Conservation (phyloP, 2,797 vertebrate genomes). For the Poecilia velifera region DNA sequence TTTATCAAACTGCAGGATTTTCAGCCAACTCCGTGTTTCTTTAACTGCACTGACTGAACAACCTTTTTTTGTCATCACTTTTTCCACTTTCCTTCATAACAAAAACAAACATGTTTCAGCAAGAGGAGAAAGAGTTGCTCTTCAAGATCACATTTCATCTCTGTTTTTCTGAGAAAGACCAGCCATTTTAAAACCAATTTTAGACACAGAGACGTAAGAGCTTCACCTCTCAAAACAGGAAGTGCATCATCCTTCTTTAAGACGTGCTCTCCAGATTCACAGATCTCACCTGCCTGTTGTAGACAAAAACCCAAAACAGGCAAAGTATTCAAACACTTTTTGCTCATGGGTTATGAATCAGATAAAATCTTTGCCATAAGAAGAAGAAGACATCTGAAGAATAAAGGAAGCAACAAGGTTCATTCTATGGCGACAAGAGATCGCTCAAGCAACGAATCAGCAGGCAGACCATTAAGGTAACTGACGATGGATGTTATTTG, state of each 20-base stretch:
- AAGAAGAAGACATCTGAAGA: neutral
- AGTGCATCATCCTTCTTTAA: neutral
- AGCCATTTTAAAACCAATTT: neutral
- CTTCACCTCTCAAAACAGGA: neutral
- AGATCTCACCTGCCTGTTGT: neutral
- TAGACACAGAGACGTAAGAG: neutral
- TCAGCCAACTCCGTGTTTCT: neutral
- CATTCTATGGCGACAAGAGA: neutral
- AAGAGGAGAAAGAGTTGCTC: neutral
- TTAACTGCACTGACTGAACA: neutral
- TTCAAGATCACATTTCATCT: neutral
- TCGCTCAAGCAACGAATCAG: neutral
- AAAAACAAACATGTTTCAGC: neutral
- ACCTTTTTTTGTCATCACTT: neutral
- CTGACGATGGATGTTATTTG: neutral
- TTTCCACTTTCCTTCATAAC: neutral
- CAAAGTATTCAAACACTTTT: neutral
- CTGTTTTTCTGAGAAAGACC: neutral
- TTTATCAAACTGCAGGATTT: neutral
- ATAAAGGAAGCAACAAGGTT: neutral
- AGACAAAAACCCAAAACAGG: neutral
- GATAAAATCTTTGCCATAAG: neutral
- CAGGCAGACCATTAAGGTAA: neutral
- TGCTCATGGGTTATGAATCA: neutral
- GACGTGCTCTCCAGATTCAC: neutral